A percentile compares a stretch with the other conserved stretches of the same genome.
Evolutionary conservation across 2,888 invertebrate species (phyloP).

Genomic region (Corbicula japonica): DNA sequence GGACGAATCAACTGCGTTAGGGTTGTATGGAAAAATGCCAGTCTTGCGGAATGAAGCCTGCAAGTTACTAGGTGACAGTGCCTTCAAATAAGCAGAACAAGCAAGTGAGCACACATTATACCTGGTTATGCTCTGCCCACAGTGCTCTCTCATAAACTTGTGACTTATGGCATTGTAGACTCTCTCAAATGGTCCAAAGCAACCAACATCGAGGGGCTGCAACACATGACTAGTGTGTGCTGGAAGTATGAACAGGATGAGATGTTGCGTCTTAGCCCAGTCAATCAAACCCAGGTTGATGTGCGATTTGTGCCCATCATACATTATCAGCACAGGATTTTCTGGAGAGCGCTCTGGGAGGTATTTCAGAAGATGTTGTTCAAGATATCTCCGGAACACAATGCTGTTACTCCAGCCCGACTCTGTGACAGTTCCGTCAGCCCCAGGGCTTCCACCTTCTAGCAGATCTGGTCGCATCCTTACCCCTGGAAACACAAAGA

Average conservation of each 20-base stretch:
- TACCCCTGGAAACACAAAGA: slow-evolving; percentile 50
- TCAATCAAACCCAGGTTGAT: slow-evolving; percentile 48
- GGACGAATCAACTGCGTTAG: slow-evolving; percentile 14
- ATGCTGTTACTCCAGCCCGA: slow-evolving; percentile 43
- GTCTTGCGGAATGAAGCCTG: slow-evolving; percentile 40
- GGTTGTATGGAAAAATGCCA: slow-evolving; percentile 57
- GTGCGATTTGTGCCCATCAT: slow-evolving; percentile 30
- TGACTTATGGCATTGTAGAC: slow-evolving; percentile 37
- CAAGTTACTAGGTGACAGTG: slow-evolving; percentile 48
- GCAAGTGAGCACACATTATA: slow-evolving; percentile 41
- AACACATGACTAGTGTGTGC: slow-evolving; percentile 50
- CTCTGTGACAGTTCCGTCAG: slow-evolving; percentile 35
- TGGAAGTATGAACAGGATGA: slow-evolving; percentile 61
- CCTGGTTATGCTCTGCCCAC: slow-evolving; percentile 29
- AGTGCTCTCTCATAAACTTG: slow-evolving; percentile 34
- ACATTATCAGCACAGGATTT: slow-evolving; percentile 18
- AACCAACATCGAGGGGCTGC: slow-evolving; percentile 46
- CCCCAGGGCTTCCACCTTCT: slow-evolving; percentile 32
- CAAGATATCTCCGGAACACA: slow-evolving; percentile 43
- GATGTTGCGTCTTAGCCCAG: slow-evolving; percentile 58
- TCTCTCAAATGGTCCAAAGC: slow-evolving; percentile 55
- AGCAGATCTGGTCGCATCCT: slow-evolving; percentile 27
- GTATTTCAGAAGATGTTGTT: slow-evolving; percentile 20
- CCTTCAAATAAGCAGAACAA: slow-evolving; percentile 41
- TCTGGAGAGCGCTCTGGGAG: slow-evolving; percentile 20